Conservation (phyloP, 2,888 invertebrate species). For the Apodemia mormo region DNA sequence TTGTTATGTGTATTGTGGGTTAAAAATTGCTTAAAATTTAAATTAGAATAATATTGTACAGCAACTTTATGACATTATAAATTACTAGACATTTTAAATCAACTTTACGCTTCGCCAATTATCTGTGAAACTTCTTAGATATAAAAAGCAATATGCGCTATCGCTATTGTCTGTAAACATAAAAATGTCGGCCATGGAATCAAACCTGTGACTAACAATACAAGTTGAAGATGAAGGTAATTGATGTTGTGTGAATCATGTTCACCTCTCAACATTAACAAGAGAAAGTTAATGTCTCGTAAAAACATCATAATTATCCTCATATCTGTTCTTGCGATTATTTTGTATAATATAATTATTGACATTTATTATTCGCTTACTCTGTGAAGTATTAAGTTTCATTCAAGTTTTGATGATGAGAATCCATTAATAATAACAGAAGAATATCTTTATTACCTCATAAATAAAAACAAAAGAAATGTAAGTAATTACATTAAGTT, state of each 20-base stretch:
- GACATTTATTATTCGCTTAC: constrained; percentile 9
- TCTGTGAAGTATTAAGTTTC: not conserved
- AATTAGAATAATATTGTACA: no score
- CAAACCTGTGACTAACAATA: constrained; percentile 20
- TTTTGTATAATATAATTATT: not conserved
- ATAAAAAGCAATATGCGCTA: not conserved
- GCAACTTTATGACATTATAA: not conserved
- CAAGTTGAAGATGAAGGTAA: constrained; percentile 26
- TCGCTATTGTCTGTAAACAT: constrained; percentile 20
- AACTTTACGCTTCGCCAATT: not conserved
- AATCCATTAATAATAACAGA: not conserved
- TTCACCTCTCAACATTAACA: constrained; percentile 20
- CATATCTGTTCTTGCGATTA: not conserved
- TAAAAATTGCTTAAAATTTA: no score
- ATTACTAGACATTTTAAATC: not conserved
- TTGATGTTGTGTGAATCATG: constrained; percentile 29
- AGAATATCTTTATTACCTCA: not conserved
- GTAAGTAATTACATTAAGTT: not conserved
- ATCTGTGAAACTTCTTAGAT: constrained; percentile 7
- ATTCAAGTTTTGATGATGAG: not conserved
- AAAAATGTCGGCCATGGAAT: constrained; percentile 23
- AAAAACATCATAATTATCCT: constrained; percentile 19
- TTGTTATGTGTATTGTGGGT: no score
- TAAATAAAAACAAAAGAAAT: not conserved
- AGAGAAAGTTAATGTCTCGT: constrained; percentile 32